Evolutionary conservation across 2,797 vertebrate genomes (phyloP).

Genomic region (Pteronotus mesoamericanus): DNA sequence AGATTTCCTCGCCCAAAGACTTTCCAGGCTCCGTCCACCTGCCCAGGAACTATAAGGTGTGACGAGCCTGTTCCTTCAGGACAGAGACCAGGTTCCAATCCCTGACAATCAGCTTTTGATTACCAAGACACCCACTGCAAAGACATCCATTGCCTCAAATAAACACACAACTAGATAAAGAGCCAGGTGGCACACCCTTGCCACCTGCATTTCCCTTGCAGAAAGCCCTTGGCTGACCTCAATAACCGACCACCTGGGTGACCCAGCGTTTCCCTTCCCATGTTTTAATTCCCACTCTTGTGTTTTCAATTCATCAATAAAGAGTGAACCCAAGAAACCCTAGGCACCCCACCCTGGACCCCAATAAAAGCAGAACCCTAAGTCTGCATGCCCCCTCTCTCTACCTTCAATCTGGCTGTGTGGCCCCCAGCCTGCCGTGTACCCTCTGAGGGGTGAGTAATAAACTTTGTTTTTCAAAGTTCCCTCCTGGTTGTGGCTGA

Average conservation of each 20-base stretch:
- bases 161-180: neutral
- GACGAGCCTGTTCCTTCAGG: neutral
- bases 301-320: neutral
- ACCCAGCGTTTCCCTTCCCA: neutral
- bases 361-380: neutral
- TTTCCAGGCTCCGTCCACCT: neutral
- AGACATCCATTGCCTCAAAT: neutral
- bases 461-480: neutral
- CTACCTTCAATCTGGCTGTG: accelerated
- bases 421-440: accelerated
- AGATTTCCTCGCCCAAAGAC: neutral
- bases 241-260: neutral
- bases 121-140: neutral
- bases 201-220: neutral
- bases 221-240: neutral
- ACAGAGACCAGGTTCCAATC: neutral
- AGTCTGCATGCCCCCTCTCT: neutral
- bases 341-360: neutral
- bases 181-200: neutral
- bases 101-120: neutral
- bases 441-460: neutral
- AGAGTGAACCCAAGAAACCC: neutral
- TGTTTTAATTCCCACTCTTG: neutral
- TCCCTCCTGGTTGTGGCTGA: neutral
- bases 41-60: neutral